These are phyloP conservation scores for Glomeris maerens DNA, from an alignment of 1,140 invertebrate genomes.

Conservation along the genomic window DNA sequence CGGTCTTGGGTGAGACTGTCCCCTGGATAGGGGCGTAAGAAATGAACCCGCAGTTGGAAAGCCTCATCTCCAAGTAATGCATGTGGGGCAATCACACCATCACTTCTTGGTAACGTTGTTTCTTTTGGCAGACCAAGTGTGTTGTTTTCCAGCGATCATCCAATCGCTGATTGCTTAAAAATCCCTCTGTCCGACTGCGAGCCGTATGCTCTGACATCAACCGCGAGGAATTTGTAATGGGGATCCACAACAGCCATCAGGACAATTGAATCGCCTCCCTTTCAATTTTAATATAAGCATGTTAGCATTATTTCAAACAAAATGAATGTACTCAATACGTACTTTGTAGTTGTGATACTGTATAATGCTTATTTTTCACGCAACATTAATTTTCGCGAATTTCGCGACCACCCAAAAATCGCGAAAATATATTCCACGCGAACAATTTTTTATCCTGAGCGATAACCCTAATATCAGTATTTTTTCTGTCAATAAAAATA, in stretches of 20 bases:
- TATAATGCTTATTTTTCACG: too few species aligned
- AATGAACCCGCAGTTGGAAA: background rate
- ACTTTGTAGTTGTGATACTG: slow-evolving; percentile 22
- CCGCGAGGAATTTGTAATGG: slow-evolving; percentile 12
- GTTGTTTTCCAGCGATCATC: background rate
- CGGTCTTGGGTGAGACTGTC: background rate
- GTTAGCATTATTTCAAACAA: too few species aligned
- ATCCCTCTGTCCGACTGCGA: background rate
- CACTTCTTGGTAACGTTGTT: background rate
- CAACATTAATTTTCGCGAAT: too few species aligned
- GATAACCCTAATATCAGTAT: too few species aligned
- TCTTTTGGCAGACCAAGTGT: background rate
- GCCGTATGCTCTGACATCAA: slow-evolving; percentile 12
- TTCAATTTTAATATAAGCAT: too few species aligned
- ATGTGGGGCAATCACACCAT: background rate
- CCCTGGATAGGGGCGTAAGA: background rate
- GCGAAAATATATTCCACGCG: too few species aligned
- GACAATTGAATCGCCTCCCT: too few species aligned
- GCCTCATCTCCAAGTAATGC: background rate
- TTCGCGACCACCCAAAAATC: too few species aligned
- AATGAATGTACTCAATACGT: too few species aligned
- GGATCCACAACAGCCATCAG: slow-evolving; percentile 16
- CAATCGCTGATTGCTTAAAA: background rate
- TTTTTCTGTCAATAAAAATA: too few species aligned
- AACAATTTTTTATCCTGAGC: too few species aligned